Evolutionary conservation across 2,113 vertebrate species (phyloP), one percentile per base, ranked within the genome.

Genomic region (Turdus rufiventris): DNA sequence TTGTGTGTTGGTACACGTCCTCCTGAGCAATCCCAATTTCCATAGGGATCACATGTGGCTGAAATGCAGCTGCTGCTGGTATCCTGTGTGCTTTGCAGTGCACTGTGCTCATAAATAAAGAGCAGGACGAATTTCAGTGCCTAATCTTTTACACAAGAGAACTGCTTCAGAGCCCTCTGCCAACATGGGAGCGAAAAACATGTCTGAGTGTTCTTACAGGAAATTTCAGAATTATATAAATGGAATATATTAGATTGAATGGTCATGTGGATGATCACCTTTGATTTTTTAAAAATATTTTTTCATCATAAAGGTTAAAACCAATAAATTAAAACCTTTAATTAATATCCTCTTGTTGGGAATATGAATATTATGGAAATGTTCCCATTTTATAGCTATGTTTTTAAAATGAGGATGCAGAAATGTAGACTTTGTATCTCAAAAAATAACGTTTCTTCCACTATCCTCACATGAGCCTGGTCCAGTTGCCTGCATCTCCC

Each of bases 1-100:
- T 60, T 94, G 57, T 96, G 5, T 94, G 96, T 95, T 88, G 20
- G 28, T 94, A 96, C 92, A 93, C 2, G 93, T 86, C 75, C 60
- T 95, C 63, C 71, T 62, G 16, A 91, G 84, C 76, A 89, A 65
- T 67, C 60, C 72, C n/a, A n/a, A 62, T 91, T 89, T 91, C 89
- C 77, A 14, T 0, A 68, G 53, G 60, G 63, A 77, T 77, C 75
- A 43, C 7, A 7, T 36, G 88, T 18, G 18, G 45, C 75, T 76
- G 29, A 85, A 88, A 29, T 0, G 8, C 36, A 63, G 66, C 42
- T 0, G 0, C 34, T 89, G 50, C 11, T 85, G 33, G 31, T 79
- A 8, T 72, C 47, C 76, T 31, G 28, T 17, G 18, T 57, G 38
- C 58, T 68, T 65, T 79, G 48, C 84, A 68, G 47, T 31, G 33